These are phyloP conservation scores for Oncorhynchus keta DNA, from an alignment of 2,113 vertebrate genomes.

Conservation along the genomic window DNA sequence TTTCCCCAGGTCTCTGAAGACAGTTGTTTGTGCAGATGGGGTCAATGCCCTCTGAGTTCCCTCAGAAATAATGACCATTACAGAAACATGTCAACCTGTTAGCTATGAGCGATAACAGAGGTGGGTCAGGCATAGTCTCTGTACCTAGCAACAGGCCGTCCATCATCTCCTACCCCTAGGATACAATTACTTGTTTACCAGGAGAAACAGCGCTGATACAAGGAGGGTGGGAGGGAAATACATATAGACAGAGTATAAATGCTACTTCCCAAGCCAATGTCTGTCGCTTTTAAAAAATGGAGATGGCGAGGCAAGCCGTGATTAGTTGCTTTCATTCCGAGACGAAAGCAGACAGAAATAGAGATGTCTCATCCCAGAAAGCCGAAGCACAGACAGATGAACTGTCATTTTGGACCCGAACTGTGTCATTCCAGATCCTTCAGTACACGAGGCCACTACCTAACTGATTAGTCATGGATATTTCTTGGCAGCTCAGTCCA, in stretches of 20 bases:
- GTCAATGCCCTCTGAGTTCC: neutral
- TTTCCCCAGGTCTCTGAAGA: neutral
- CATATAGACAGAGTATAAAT: constrained; percentile 54
- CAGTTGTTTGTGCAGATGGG: neutral
- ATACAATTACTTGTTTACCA: constrained; percentile 34
- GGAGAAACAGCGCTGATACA: constrained; percentile 14
- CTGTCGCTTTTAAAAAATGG: constrained; percentile 18
- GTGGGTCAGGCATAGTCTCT: neutral
- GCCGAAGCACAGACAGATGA: neutral
- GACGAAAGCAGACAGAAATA: neutral
- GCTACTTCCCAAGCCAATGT: constrained; percentile 2
- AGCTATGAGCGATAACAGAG: neutral
- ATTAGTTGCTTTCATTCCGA: neutral
- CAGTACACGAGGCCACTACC: neutral
- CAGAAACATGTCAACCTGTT: constrained; percentile 22
- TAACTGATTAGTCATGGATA: constrained; percentile 11
- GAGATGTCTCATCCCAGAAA: neutral
- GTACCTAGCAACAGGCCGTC: constrained; percentile 23
- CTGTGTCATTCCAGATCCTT: constrained; percentile 8
- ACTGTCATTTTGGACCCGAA: constrained; percentile 8
- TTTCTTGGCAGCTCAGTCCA: constrained; percentile 10
- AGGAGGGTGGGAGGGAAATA: neutral
- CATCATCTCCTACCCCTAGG: neutral
- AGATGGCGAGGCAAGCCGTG: constrained; percentile 10
- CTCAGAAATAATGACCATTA: constrained; percentile 28